Evolutionary conservation across 2,797 vertebrate genomes (phyloP), one percentile per base, ranked within the genome.

Genomic region (Enteromius trimaculatus): DNA sequence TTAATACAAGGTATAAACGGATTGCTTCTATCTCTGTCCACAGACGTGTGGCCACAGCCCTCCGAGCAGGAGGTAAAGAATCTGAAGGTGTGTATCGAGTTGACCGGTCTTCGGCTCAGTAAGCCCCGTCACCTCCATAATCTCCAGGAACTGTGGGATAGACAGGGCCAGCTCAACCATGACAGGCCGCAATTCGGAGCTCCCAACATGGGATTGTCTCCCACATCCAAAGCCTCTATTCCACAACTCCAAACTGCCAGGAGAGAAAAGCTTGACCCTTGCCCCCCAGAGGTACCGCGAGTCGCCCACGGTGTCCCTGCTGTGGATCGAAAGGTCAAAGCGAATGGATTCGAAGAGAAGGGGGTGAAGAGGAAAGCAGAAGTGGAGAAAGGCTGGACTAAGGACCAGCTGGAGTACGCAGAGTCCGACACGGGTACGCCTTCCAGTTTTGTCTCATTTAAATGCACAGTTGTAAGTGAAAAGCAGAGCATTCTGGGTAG

Each of bases 21-120:
- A 69, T 58, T 31, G 17, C 34, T 55, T 62, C n/a, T 49, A 95
- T 94, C 93, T 84, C 47, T 84, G 80, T 65, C 34, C 23, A 51
- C 95, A 96, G 96, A 96, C 92, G 95, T 94, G 90, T 96, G 95
- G 96, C 91, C 94, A 89, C 94, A 94, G 94, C 92, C 93, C 83
- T 93, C 93, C 89, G 94, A 92, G 90, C 95, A 96, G 91, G 97
- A 98, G 91, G 97, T 98, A 92, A 96, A 96, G 90, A 98, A 99
- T 94, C 96, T 98, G 90, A 99, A 98, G 92, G 97, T 99, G 92
- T 97, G 97, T 92, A 99, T 99, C 88, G 97, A 99, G 95, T 95
- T 99, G 91, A 98, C 96, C 90, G 98, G 98, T 84, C 96, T 99
- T 93, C 95, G 98, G 89, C 97, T 98, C 90, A 97, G 97, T 95